Evolutionary conservation across 1,140 invertebrate species (phyloP).

Genomic region (Drosophila kurseongensis): DNA sequence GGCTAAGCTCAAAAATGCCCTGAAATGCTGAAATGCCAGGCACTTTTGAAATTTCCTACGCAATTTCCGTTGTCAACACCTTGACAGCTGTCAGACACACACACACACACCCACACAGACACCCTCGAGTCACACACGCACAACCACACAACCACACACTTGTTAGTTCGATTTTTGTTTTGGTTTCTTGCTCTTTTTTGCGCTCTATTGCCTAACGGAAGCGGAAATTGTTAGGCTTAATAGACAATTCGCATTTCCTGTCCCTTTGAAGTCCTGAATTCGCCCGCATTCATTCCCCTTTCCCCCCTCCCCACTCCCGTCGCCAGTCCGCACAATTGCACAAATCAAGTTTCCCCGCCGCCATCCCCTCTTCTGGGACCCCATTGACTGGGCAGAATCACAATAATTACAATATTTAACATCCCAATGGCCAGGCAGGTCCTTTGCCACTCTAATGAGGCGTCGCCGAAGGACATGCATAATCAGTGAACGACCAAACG

Average conservation of each 20-base stretch:
- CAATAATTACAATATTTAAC: constrained; percentile 51
- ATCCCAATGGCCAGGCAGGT: constrained; percentile 17
- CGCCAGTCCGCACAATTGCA: constrained; percentile 51
- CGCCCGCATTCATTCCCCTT: not conserved
- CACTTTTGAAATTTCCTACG: constrained; percentile 78
- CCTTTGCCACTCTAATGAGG: constrained; percentile 34
- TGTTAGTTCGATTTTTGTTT: constrained; percentile 20
- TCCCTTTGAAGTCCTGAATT: constrained; percentile 39
- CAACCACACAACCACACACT: constrained; percentile 23
- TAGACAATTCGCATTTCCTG: constrained; percentile 78
- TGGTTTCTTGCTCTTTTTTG: constrained; percentile 23
- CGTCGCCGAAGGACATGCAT: constrained; percentile 44
- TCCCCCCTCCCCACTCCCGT: not conserved
- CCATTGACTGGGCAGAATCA: constrained; percentile 13
- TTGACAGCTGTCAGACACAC: constrained; percentile 74
- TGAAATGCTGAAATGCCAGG: constrained; percentile 48
- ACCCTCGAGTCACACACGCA: constrained; percentile 25
- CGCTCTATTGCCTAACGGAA: constrained; percentile 58
- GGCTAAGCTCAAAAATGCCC: constrained; percentile 15
- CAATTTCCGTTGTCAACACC: constrained; percentile 81
- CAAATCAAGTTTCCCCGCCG: constrained; percentile 41
- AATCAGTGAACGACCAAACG: constrained; percentile 26
- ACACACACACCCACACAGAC: constrained; percentile 34
- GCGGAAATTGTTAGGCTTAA: constrained; percentile 82
- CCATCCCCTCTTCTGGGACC: not conserved